A percentile compares a stretch with the other conserved stretches of the same genome.
Evolutionary conservation across 2,113 vertebrate genomes (phyloP).

Genomic region (Cyrtonyx montezumae): DNA sequence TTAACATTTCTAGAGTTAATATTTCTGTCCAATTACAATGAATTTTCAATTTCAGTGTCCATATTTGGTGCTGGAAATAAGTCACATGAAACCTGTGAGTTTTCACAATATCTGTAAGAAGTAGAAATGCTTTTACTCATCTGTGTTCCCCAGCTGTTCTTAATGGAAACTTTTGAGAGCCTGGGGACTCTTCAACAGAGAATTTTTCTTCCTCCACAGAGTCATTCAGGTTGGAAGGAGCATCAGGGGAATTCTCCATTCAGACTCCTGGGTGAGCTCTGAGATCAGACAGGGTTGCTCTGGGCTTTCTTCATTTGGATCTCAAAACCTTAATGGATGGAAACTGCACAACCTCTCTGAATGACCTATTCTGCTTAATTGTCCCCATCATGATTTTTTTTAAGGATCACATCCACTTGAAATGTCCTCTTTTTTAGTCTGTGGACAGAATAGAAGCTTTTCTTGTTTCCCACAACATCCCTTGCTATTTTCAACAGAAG

Average conservation of each 20-base stretch:
- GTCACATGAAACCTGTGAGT: not conserved
- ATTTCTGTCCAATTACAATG: not conserved
- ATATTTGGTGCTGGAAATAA: not conserved
- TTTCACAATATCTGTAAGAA: not conserved
- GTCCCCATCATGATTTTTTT: not conserved
- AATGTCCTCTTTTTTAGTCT: not conserved
- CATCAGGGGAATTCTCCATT: not conserved
- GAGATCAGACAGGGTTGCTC: not conserved
- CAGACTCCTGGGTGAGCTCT: not conserved
- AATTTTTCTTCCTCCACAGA: not conserved
- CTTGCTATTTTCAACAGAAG: not conserved
- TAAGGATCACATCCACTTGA: not conserved
- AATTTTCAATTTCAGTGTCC: constrained; percentile 23
- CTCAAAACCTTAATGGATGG: not conserved
- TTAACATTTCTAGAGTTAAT: constrained; percentile 22
- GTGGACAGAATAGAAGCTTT: not conserved
- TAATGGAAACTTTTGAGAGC: not conserved
- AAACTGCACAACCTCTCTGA: not conserved
- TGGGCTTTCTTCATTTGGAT: not conserved
- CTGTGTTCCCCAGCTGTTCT: constrained; percentile 6
- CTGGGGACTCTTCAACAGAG: not conserved
- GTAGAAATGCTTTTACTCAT: not conserved
- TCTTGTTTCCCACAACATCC: not conserved
- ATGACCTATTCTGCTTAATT: not conserved
- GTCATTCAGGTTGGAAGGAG: not conserved